Evolutionary conservation across 2,113 vertebrate species (phyloP), one percentile per base, ranked within the genome.

Genomic region (Hippolais icterina): DNA sequence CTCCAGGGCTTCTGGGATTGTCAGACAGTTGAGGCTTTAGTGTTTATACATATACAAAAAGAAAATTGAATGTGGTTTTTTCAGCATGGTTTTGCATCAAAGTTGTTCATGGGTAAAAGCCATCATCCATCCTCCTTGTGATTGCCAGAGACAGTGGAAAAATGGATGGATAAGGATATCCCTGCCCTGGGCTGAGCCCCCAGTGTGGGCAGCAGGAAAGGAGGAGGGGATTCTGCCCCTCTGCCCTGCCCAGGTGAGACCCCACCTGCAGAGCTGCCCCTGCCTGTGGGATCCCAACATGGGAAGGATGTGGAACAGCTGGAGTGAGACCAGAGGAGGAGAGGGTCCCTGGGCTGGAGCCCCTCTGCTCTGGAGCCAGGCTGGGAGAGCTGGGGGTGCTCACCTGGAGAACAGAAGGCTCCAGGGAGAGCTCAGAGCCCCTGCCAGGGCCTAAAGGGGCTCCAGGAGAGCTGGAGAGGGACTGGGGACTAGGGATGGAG

Each of bases 221-320:
- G 6, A 70, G 19, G 15, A 29, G 46, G 14, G n/a, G 9, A 19
- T 61, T 12, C 31, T 83, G n/a, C 24, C 69, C 24, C 37, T 50
- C 59, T 72, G 66, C 52, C 52, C 44, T 0, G 0, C 60, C 33
- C 53, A 61, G 69, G 16, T 52, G 78, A 41, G 69, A 41, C 24
- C 46, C 9, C 69, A 50, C 46, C 39, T 75, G 78, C 69, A 82
- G 69, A 63, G 57, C 65, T n/a, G 74, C 23, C 63, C 37, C 56
- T 6, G 4, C 4, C 47, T 1, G 2, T n/a, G 64, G n/a, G 22
- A 0, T 35, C 8, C 25, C 66, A 44, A 0, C 44, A 14, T 10
- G 3, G 15, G 18, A 5, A 39, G 44, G 44, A 42, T 0, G 0
- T 57, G 76, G 66, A 89, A 44, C 59, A 28, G 68, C 37, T 89